Conservation (phyloP, 2,888 invertebrate genomes). For the Alcis repandata region DNA sequence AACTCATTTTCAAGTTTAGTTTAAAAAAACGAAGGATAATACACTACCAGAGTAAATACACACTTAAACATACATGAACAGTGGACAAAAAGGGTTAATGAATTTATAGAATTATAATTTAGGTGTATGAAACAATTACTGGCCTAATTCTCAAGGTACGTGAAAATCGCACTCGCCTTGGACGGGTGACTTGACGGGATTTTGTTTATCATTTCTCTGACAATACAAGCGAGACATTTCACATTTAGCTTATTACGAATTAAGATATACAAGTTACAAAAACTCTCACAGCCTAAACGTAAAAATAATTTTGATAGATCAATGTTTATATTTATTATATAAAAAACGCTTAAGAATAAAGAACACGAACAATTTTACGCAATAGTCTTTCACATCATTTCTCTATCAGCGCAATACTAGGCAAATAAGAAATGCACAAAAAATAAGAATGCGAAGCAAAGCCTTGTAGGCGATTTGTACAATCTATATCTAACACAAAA, state of each 20-base stretch:
- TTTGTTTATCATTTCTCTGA: constrained; percentile 20
- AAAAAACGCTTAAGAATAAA: constrained; percentile 44
- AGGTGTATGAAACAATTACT: constrained; percentile 47
- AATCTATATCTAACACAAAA: constrained; percentile 17
- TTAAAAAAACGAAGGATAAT: constrained; percentile 3
- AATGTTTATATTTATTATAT: constrained; percentile 39
- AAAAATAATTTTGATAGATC: constrained; percentile 71
- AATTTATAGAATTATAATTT: constrained; percentile 13
- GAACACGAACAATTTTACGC: constrained; percentile 39
- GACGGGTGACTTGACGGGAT: constrained; percentile 69
- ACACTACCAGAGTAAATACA: constrained; percentile 18
- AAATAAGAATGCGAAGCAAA: constrained; percentile 38
- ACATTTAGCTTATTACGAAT: constrained; percentile 36
- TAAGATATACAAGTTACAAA: constrained; percentile 49
- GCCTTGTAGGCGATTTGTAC: constrained; percentile 38
- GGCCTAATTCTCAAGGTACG: constrained; percentile 56
- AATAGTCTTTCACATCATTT: constrained; percentile 23
- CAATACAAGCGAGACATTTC: constrained; percentile 32
- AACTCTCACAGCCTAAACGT: constrained; percentile 80
- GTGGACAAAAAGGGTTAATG: constrained; percentile 1
- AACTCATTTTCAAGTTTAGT: constrained; percentile 5
- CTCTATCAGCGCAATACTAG: constrained; percentile 35
- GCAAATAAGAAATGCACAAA: constrained; percentile 48
- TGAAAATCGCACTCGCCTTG: constrained; percentile 62
- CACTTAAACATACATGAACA: constrained; percentile 7